Percentiles rank a stretch among this genome's conserved stretches.
These are phyloP conservation scores for Aspiorhynchus laticeps DNA, from an alignment of 2,113 vertebrate genomes.

Conservation along the genomic window DNA sequence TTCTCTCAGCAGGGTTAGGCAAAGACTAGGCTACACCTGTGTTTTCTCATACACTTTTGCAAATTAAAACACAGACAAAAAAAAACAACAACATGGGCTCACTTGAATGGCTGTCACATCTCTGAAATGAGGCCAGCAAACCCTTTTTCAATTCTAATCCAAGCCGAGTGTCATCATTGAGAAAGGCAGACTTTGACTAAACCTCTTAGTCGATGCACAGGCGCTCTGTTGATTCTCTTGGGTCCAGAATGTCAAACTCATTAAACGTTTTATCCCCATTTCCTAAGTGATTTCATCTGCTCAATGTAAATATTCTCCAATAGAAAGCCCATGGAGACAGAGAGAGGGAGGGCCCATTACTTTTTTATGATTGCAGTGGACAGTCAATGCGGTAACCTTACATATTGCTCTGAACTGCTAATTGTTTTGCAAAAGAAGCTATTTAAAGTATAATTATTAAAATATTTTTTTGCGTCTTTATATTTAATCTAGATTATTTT, in stretches of 20 bases:
- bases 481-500: background rate
- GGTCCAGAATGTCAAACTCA: constrained; percentile 62
- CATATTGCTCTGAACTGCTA: background rate
- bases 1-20: constrained; percentile 49
- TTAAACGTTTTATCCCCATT: constrained; percentile 57
- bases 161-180: constrained; percentile 57
- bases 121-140: constrained; percentile 63
- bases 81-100: constrained; percentile 29
- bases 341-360: background rate
- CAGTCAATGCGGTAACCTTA: background rate
- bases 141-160: constrained; percentile 48
- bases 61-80: constrained; percentile 28
- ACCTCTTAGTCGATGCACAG: constrained; percentile 49
- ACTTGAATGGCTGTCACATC: constrained; percentile 63
- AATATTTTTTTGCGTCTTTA: background rate
- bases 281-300: constrained; percentile 62
- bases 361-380: constrained; percentile 14
- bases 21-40: constrained; percentile 2
- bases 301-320: constrained; percentile 58
- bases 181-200: constrained; percentile 49
- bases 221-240: constrained; percentile 57
- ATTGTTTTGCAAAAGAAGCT: background rate
- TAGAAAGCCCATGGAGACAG: constrained; percentile 23
- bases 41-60: constrained; percentile 20
- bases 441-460: constrained; percentile 4